Conservation (phyloP, 1,140 invertebrate species). For the Gryllus bimaculatus region DNA sequence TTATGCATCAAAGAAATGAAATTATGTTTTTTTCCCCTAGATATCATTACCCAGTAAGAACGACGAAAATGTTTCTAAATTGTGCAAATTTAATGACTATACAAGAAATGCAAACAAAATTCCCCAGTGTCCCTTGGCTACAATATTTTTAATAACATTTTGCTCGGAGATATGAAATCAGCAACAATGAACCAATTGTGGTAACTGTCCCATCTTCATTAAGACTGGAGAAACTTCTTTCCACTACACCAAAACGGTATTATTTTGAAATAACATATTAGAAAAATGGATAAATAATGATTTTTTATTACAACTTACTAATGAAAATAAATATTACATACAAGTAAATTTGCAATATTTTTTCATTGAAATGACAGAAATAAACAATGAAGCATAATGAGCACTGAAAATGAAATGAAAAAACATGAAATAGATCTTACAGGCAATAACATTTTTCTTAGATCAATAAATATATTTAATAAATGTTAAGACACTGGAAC, state of each 20-base stretch:
- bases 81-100: slow-evolving; percentile 89
- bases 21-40: slow-evolving; percentile 38
- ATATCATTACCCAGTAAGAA: slow-evolving; percentile 81
- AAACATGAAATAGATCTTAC: too few relatives aligned
- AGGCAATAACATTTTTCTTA: too few relatives aligned
- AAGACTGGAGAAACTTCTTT: slow-evolving; percentile 51
- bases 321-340: too few relatives aligned
- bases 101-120: slow-evolving; percentile 57
- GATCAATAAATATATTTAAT: too few relatives aligned
- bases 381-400: too few relatives aligned
- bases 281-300: too few relatives aligned
- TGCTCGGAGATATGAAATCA: slow-evolving; percentile 49
- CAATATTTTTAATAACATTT: slow-evolving; percentile 69
- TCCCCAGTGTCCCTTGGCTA: slow-evolving; percentile 67
- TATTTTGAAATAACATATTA: neutral
- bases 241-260: slow-evolving; percentile 46
- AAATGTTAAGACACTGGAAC: too few relatives aligned
- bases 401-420: too few relatives aligned
- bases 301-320: too few relatives aligned
- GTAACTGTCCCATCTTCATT: slow-evolving; percentile 71
- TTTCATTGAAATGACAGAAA: too few relatives aligned
- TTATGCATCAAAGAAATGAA: neutral
- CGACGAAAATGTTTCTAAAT: slow-evolving; percentile 77
- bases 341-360: too few relatives aligned
- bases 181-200: slow-evolving; percentile 62